phyloP scores from a whole-genome alignment of 2,888 invertebrate genomes.

The Metacarcinus magister region DNA sequence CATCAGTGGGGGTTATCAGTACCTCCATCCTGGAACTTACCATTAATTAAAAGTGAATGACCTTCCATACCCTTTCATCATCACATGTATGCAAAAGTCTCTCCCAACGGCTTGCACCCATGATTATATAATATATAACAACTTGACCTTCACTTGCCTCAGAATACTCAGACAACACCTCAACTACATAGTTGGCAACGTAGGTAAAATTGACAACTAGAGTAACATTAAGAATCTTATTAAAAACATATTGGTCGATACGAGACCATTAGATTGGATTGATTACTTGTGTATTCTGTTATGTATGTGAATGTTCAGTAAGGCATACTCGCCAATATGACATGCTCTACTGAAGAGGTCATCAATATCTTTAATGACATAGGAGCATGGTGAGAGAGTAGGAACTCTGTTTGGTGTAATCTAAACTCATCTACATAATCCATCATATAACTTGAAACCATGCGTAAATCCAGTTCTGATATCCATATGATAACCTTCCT shows the following conservation, averaged over 20 bases:
- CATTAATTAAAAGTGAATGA: too few relatives aligned
- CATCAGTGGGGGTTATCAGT: too few relatives aligned
- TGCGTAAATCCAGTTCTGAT: conserved; percentile 20
- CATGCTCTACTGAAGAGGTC: not conserved
- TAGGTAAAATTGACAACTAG: not conserved
- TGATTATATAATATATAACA: not conserved
- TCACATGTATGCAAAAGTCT: too few relatives aligned
- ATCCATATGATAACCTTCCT: not conserved
- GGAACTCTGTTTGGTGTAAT: not conserved
- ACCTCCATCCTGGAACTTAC: too few relatives aligned
- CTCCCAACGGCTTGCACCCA: too few relatives aligned
- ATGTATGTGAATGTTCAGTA: not conserved
- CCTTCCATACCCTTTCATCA: too few relatives aligned
- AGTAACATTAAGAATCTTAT: not conserved
- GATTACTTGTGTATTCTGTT: not conserved
- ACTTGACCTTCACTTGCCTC: not conserved
- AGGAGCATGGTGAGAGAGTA: conserved; percentile 26
- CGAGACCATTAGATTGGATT: not conserved
- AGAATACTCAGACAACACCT: not conserved
- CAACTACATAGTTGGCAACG: not conserved
- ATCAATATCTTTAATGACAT: not conserved
- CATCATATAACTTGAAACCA: not conserved
- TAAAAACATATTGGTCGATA: not conserved
- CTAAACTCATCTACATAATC: conserved; percentile 10
- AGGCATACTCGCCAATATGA: not conserved